These are phyloP conservation scores for Callinectes sapidus DNA, from an alignment of 2,888 invertebrate genomes.

Conservation along the genomic window DNA sequence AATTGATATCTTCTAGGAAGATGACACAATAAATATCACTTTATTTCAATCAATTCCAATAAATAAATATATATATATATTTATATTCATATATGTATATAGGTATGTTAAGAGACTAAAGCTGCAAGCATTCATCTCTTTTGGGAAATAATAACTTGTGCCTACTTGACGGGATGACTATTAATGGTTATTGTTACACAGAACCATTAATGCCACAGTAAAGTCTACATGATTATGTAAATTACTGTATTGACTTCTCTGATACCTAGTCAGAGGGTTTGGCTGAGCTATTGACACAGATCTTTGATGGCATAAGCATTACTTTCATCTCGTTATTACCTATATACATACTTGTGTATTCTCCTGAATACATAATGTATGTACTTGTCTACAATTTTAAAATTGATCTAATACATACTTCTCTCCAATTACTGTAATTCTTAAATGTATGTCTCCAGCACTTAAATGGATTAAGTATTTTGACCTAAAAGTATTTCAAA, in stretches of 20 bases:
- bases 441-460: constrained; percentile 35
- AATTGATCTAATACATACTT: neutral
- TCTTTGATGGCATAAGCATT: constrained; percentile 24
- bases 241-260: neutral
- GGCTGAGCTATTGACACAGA: constrained; percentile 7
- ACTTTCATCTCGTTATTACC: neutral
- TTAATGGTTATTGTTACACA: constrained; percentile 29
- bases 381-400: neutral
- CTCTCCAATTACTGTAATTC: neutral
- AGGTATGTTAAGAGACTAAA: constrained; percentile 31
- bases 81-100: neutral
- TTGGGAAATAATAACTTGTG: constrained; percentile 39
- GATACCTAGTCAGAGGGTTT: neutral
- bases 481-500: neutral
- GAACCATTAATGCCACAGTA: constrained; percentile 17
- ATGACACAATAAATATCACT: constrained; percentile 36
- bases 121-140: constrained; percentile 12
- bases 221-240: constrained; percentile 16
- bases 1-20: constrained; percentile 36
- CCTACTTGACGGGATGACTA: constrained; percentile 54
- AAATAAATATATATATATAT: constrained; percentile 21
- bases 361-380: constrained; percentile 13
- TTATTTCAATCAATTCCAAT: constrained; percentile 11
- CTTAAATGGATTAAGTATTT: neutral
- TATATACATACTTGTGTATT: constrained; percentile 5